phyloP scores from a whole-genome alignment of 2,113 vertebrate genomes.

The Potamarius usumacintae region DNA sequence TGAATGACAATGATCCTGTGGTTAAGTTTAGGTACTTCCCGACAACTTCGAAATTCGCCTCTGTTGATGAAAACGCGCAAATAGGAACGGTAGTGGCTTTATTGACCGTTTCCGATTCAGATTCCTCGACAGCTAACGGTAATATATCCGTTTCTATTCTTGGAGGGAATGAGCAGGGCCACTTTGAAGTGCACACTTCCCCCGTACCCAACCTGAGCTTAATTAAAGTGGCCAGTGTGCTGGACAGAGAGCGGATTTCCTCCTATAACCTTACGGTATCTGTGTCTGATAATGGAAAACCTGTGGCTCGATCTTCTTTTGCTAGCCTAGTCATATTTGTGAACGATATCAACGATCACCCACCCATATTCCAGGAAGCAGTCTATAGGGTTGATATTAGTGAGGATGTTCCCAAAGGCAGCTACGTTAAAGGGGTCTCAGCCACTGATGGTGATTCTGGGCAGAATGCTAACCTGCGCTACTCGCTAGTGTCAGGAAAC shows the following conservation, averaged over 20 bases:
- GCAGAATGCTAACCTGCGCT: conserved; percentile 94
- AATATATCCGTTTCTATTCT: conserved; percentile 95
- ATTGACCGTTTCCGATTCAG: conserved; percentile 91
- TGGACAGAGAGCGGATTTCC: conserved; percentile 93
- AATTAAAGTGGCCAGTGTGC: conserved; percentile 91
- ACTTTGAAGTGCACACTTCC: conserved; percentile 96
- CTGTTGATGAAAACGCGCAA: conserved; percentile 93
- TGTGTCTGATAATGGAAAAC: conserved; percentile 85
- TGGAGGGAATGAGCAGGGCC: conserved; percentile 92
- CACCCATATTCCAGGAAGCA: conserved; percentile 86
- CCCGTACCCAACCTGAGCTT: conserved; percentile 94
- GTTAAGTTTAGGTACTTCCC: conserved; percentile 94
- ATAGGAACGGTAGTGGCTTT: conserved; percentile 93
- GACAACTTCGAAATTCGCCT: conserved; percentile 91
- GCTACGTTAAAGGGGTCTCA: conserved; percentile 91
- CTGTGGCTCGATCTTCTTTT: conserved; percentile 84
- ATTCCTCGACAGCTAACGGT: conserved; percentile 89
- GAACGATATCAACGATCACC: conserved; percentile 97
- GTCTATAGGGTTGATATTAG: conserved; percentile 89
- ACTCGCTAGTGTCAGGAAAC: conserved; percentile 94
- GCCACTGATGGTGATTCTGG: conserved; percentile 95
- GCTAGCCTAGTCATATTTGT: conserved; percentile 96
- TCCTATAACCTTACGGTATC: conserved; percentile 97
- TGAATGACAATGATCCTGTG: conserved; percentile 94
- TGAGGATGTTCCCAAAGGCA: conserved; percentile 90